Evolutionary conservation across 1,140 invertebrate genomes (phyloP).

Genomic region (Drosophila sulfurigaster): DNA sequence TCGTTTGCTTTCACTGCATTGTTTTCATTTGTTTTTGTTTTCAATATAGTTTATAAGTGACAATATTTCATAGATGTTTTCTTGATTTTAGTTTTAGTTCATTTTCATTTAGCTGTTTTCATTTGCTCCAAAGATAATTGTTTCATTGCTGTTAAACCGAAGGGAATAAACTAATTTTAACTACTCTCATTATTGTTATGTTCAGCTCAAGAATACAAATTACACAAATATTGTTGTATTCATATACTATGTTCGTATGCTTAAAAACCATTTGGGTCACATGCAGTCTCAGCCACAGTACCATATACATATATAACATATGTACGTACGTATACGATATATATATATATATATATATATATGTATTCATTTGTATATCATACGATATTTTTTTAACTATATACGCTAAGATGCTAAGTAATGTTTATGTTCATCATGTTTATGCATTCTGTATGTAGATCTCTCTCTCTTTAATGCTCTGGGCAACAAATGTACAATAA

Average conservation of each 20-base stretch:
- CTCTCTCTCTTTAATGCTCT: slow-evolving; percentile 15
- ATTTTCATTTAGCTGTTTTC: slow-evolving; percentile 20
- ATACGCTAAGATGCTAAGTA: slow-evolving; percentile 28
- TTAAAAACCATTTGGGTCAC: slow-evolving; percentile 53
- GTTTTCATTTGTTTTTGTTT: slow-evolving; percentile 1
- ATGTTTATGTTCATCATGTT: slow-evolving; percentile 30
- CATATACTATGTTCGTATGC: slow-evolving; percentile 39
- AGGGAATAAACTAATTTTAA: slow-evolving; percentile 59
- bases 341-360: slow-evolving; percentile 8
- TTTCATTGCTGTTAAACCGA: slow-evolving; percentile 47
- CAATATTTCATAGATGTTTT: slow-evolving; percentile 18
- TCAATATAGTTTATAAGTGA: slow-evolving; percentile 15
- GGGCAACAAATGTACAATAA: slow-evolving; percentile 71
- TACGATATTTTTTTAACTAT: slow-evolving; percentile 19
- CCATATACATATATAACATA: slow-evolving; percentile 19
- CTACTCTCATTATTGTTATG: slow-evolving; percentile 80
- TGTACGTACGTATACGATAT: not conserved
- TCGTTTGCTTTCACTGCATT: slow-evolving; percentile 18
- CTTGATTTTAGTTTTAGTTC: slow-evolving; percentile 5
- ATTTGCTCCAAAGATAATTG: slow-evolving; percentile 28
- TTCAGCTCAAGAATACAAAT: slow-evolving; percentile 74
- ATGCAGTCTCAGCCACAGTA: slow-evolving; percentile 34
- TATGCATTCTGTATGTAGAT: slow-evolving; percentile 12
- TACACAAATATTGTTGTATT: slow-evolving; percentile 32
- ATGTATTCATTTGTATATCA: slow-evolving; percentile 8